Conservation (phyloP, 1,140 invertebrate genomes). For the Bathynomus jamesi region DNA sequence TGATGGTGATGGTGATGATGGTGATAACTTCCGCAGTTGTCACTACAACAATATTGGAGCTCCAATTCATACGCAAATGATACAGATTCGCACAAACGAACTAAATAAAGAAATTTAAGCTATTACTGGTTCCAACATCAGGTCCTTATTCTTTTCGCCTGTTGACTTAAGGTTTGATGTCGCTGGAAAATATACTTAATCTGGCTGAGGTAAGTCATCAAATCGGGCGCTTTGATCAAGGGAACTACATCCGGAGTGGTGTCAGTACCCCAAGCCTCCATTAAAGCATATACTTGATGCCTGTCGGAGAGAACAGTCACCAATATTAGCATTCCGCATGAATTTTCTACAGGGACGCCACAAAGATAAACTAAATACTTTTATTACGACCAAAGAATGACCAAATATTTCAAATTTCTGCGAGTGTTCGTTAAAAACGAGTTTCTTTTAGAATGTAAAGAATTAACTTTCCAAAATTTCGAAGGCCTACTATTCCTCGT, state of each 20-base stretch:
- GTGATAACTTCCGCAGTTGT: no score
- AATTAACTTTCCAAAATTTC: no score
- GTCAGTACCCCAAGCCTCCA: conserved; percentile 34
- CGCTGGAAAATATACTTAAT: conserved; percentile 37
- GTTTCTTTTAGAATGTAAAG: no score
- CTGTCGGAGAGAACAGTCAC: conserved; percentile 4
- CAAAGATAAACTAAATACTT: background rate
- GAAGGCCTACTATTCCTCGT: no score
- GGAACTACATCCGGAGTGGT: conserved; percentile 34
- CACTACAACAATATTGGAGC: no score
- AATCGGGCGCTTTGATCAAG: conserved; percentile 26
- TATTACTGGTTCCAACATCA: conserved; percentile 33
- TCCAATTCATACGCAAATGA: no score
- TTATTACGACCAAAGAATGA: background rate
- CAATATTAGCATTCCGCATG: background rate
- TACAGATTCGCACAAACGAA: no score
- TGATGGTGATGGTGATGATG: no score
- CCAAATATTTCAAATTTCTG: background rate
- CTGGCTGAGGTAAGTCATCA: conserved; percentile 29
- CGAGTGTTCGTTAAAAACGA: no score
- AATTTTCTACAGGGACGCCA: background rate
- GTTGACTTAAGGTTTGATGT: conserved; percentile 23
- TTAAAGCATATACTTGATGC: conserved; percentile 35
- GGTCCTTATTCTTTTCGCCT: conserved; percentile 33
- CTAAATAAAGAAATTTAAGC: no score